These are phyloP conservation scores for Buathra laborator DNA, from an alignment of 2,888 invertebrate genomes.

Conservation along the genomic window DNA sequence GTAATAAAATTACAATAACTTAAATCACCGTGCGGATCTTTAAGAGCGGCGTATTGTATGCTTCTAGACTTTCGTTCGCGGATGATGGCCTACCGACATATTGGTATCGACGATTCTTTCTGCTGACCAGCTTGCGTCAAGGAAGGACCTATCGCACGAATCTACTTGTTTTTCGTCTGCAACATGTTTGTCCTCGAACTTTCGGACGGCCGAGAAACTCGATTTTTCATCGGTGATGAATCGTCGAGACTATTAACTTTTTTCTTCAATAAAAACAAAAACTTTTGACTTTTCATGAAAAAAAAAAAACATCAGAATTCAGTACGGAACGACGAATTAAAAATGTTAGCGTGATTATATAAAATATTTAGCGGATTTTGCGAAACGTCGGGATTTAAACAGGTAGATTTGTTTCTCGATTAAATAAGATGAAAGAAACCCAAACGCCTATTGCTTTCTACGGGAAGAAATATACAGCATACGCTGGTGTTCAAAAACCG, in stretches of 20 bases:
- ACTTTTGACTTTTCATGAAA: too few relatives aligned
- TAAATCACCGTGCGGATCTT: constrained; percentile 41
- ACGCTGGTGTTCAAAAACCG: too few relatives aligned
- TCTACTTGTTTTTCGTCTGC: constrained; percentile 18
- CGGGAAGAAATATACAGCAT: too few relatives aligned
- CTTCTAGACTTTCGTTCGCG: not conserved
- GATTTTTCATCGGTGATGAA: not conserved
- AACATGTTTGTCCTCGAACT: constrained; percentile 3
- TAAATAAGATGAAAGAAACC: too few relatives aligned
- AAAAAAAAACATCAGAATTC: too few relatives aligned
- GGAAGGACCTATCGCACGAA: not conserved
- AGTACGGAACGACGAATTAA: too few relatives aligned
- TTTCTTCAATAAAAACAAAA: constrained; percentile 2
- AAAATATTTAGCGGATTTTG: too few relatives aligned
- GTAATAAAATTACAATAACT: constrained; percentile 50
- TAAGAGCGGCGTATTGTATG: not conserved
- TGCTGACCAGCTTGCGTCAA: not conserved
- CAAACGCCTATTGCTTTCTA: too few relatives aligned
- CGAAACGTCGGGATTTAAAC: too few relatives aligned
- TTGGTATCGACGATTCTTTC: constrained; percentile 15
- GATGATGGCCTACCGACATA: not conserved
- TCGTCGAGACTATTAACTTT: not conserved
- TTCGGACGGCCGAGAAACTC: not conserved
- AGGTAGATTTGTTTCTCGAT: too few relatives aligned
- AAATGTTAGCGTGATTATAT: too few relatives aligned